These are phyloP conservation scores for Drosophila flavopinicola DNA, from an alignment of 2,888 invertebrate species.

Conservation along the genomic window DNA sequence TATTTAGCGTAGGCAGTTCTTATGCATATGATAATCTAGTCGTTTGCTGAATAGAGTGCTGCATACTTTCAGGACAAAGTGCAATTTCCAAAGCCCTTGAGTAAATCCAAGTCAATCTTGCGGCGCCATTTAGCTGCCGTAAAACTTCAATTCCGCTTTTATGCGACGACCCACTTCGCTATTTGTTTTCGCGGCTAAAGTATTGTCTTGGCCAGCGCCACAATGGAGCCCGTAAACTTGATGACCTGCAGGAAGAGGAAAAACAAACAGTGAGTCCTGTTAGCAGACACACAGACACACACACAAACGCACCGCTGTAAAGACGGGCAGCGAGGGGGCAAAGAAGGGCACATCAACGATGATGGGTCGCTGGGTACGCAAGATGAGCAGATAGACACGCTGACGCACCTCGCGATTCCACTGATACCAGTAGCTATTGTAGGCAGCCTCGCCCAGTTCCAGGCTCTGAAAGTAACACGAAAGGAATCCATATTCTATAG, in stretches of 20 bases:
- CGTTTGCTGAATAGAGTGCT: slow-evolving; percentile 25
- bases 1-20: neutral
- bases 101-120: slow-evolving; percentile 9
- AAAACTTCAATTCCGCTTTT: slow-evolving; percentile 4
- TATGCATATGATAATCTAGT: neutral
- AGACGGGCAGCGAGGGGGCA: slow-evolving; percentile 52
- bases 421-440: slow-evolving; percentile 60
- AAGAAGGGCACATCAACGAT: slow-evolving; percentile 61
- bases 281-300: neutral
- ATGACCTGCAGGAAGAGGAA: slow-evolving; percentile 46
- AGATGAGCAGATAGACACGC: slow-evolving; percentile 52
- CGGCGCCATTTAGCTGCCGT: slow-evolving; percentile 22
- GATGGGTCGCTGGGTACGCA: slow-evolving; percentile 61
- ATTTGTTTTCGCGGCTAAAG: slow-evolving; percentile 34
- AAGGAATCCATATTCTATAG: neutral
- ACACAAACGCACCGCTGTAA: slow-evolving; percentile 46
- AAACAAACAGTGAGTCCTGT: neutral
- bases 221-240: slow-evolving; percentile 74
- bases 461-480: slow-evolving; percentile 42
- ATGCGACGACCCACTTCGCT: neutral
- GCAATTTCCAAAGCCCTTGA: slow-evolving; percentile 5
- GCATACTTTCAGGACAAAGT: slow-evolving; percentile 54
- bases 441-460: slow-evolving; percentile 61
- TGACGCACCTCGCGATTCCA: slow-evolving; percentile 59
- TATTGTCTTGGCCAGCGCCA: slow-evolving; percentile 70